A percentile compares a stretch with the other conserved stretches of the same genome.
phyloP scores from a whole-genome alignment of 2,113 vertebrate genomes.

The Dipodomys spectabilis region DNA sequence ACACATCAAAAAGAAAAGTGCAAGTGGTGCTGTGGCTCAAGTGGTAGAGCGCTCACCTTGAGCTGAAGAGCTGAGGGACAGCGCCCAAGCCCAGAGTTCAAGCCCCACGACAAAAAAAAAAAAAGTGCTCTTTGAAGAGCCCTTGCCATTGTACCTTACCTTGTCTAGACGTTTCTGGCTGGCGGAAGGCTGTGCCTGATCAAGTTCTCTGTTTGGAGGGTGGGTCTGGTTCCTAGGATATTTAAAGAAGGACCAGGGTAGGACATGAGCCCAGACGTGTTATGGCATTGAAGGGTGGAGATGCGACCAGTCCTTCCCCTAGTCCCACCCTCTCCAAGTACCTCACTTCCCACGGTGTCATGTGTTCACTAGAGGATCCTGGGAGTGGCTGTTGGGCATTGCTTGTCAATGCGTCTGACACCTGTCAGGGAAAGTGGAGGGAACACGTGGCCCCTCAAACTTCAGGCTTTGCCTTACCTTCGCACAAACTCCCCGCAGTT shows the following conservation, averaged over 20 bases:
- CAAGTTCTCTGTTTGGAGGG: conserved; percentile 35
- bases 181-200: conserved; percentile 54
- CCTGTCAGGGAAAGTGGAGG: conserved; percentile 79
- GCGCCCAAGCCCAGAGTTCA: too few relatives aligned
- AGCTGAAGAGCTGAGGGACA: too few relatives aligned
- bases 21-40: too few relatives aligned
- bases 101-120: too few relatives aligned
- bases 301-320: background rate
- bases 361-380: conserved; percentile 87
- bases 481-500: background rate
- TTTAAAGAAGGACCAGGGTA: conserved; percentile 38
- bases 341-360: conserved; percentile 86
- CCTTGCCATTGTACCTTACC: conserved; percentile 58
- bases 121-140: conserved; percentile 16
- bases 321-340: conserved; percentile 37
- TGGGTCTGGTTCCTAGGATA: conserved; percentile 55
- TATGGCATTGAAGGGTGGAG: background rate
- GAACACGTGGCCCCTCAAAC: conserved; percentile 34
- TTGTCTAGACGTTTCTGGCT: conserved; percentile 59
- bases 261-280: conserved; percentile 3
- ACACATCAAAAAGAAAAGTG: too few relatives aligned
- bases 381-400: conserved; percentile 89
- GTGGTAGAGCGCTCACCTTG: too few relatives aligned
- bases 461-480: conserved; percentile 39
- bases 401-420: conserved; percentile 87